A percentile compares a stretch with the other conserved stretches of the same genome.
Conservation (phyloP, 1,140 invertebrate genomes). For the Onthophagus taurus region DNA sequence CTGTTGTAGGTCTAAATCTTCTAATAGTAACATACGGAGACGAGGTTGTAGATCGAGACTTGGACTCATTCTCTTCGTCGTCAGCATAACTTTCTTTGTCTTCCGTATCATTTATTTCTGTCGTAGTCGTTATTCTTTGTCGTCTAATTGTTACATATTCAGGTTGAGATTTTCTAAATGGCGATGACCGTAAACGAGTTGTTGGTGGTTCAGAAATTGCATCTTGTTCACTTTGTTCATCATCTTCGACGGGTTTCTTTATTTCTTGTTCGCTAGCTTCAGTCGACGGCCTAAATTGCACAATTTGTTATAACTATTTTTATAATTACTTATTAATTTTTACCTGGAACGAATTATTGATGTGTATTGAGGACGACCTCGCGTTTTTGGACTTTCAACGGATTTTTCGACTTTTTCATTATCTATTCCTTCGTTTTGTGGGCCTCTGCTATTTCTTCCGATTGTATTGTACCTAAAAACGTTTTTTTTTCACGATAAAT, state of each 20-base stretch:
- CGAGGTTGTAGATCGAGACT: constrained; percentile 17
- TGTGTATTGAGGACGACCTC: constrained; percentile 54
- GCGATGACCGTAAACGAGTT: neutral
- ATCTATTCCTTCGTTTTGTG: constrained; percentile 62
- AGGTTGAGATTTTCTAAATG: constrained; percentile 34
- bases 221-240: constrained; percentile 13
- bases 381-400: constrained; percentile 34
- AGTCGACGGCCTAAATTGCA: constrained; percentile 14
- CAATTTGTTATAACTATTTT: neutral
- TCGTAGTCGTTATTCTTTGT: constrained; percentile 43
- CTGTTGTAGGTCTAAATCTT: constrained; percentile 27
- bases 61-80: too few relatives aligned
- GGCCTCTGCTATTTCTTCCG: constrained; percentile 50
- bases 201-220: constrained; percentile 6
- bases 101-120: constrained; percentile 27
- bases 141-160: constrained; percentile 61
- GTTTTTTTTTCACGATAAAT: too few relatives aligned
- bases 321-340: constrained; percentile 6
- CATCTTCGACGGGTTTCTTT: constrained; percentile 24
- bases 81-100: constrained; percentile 11
- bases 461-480: constrained; percentile 32
- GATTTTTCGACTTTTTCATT: constrained; percentile 35
- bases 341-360: constrained; percentile 43
- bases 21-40: constrained; percentile 28
- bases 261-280: constrained; percentile 21